A percentile compares a stretch with the other conserved stretches of the same genome.
Conservation (phyloP, 2,888 invertebrate genomes). For the Polydrusus pterygomalis region DNA sequence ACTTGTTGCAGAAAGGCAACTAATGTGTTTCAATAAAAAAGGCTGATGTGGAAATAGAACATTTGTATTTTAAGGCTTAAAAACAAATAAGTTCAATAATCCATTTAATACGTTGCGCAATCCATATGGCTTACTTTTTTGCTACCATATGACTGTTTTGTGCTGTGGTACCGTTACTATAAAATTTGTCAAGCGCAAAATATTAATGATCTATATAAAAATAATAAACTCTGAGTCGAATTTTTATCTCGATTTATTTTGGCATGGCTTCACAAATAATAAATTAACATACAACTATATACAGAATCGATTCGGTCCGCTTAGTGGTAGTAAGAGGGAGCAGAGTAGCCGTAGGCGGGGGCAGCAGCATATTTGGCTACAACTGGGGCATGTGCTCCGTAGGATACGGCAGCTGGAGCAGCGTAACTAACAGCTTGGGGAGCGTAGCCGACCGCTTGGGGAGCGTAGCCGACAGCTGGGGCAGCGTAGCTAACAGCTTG, state of each 20-base stretch:
- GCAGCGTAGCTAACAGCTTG: constrained; percentile 60
- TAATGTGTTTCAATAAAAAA: too few species aligned
- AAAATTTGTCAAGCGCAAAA: too few species aligned
- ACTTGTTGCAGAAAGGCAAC: too few species aligned
- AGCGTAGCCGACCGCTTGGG: constrained; percentile 65
- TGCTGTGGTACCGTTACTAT: too few species aligned
- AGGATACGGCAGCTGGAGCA: too few species aligned
- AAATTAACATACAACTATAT: constrained; percentile 33
- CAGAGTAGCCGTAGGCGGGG: constrained; percentile 51
- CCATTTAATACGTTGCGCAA: too few species aligned
- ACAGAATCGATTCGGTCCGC: constrained; percentile 7
- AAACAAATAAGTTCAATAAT: too few species aligned
- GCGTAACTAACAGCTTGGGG: constrained; percentile 58
- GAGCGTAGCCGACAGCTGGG: constrained; percentile 68
- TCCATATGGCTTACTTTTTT: too few species aligned
- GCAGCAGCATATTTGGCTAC: constrained; percentile 61
- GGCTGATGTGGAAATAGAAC: too few species aligned
- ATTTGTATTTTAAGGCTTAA: too few species aligned
- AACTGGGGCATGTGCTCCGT: constrained; percentile 60
- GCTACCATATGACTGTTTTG: too few species aligned
- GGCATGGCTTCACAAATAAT: constrained; percentile 31
- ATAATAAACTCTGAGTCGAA: constrained; percentile 1
- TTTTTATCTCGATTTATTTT: constrained; percentile 33
- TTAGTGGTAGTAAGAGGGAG: constrained; percentile 47
- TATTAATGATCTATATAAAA: too few species aligned